phyloP scores from a whole-genome alignment of 2,888 invertebrate species.

The Ceratothoa steindachneri region DNA sequence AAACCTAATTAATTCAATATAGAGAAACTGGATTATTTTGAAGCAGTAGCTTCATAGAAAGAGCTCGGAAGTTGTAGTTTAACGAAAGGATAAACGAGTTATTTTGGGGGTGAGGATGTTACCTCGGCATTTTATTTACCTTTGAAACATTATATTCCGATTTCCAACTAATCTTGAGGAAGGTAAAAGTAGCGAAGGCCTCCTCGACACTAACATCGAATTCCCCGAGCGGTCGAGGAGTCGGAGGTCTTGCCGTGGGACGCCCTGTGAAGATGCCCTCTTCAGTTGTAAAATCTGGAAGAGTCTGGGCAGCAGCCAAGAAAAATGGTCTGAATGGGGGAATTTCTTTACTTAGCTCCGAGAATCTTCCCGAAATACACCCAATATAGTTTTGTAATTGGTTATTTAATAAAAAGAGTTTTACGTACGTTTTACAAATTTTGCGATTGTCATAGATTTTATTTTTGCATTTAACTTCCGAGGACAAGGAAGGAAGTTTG shows the following conservation, averaged over 20 bases:
- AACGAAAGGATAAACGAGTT: no score
- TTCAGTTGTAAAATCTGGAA: neutral
- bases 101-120: no score
- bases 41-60: no score
- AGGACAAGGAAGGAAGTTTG: neutral
- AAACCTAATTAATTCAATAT: no score
- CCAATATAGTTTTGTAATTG: no score
- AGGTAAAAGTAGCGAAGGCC: neutral
- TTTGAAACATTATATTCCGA: neutral
- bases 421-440: neutral
- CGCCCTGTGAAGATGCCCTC: neutral
- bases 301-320: neutral
- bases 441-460: neutral
- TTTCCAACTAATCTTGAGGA: neutral
- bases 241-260: neutral
- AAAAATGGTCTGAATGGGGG: no score
- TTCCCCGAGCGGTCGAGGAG: neutral
- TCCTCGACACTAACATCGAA: neutral
- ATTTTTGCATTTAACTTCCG: neutral
- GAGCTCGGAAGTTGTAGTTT: no score
- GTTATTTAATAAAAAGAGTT: no score
- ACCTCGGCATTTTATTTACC: no score
- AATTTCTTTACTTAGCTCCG: no score
- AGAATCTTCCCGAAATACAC: no score
- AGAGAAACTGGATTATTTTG: no score